Percentiles rank a stretch among this genome's conserved stretches.
Conservation (phyloP, 2,888 invertebrate genomes). For the Trileptium ribeirensis region DNA sequence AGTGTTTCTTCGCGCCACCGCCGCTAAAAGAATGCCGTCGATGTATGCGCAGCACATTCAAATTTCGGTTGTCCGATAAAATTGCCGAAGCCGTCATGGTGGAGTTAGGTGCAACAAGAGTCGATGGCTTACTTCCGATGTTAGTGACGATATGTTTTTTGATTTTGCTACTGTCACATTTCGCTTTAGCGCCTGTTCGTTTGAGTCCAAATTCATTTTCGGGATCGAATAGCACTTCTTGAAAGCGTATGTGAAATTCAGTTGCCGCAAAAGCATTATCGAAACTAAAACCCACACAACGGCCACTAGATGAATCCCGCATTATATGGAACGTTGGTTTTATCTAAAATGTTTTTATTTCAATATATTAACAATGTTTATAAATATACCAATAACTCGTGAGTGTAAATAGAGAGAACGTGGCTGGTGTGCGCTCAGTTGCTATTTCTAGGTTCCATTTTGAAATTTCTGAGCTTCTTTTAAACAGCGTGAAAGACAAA, state of each 20-base stretch:
- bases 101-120: background rate
- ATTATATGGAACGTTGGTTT: slow-evolving; percentile 6
- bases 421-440: too few species aligned
- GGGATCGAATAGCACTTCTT: background rate
- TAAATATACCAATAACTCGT: too few species aligned
- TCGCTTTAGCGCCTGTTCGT: background rate
- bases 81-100: background rate
- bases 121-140: background rate
- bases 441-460: too few species aligned
- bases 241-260: background rate
- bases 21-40: background rate
- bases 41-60: background rate
- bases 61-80: background rate
- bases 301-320: background rate
- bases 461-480: too few species aligned
- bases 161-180: background rate
- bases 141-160: too few species aligned
- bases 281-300: background rate
- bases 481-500: too few species aligned
- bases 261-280: slow-evolving; percentile 5
- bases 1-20: background rate
- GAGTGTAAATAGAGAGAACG: too few species aligned
- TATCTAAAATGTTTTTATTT: background rate
- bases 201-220: background rate
- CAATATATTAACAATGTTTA: too few species aligned